Conservation (phyloP, 2,797 vertebrate genomes). For the Pangasius djambal region DNA sequence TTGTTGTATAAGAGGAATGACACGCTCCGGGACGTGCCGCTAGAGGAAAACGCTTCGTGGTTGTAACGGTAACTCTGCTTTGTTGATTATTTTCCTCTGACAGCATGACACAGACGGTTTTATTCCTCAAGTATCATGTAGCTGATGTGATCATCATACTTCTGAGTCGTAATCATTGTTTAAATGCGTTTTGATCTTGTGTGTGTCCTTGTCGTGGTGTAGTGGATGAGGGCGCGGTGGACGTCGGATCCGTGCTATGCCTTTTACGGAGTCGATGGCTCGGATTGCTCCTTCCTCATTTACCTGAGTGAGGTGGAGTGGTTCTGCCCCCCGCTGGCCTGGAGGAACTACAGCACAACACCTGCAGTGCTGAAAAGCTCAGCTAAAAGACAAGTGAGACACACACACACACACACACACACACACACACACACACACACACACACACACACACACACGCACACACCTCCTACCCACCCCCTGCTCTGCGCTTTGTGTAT, state of each 20-base stretch:
- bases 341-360: constrained; percentile 84
- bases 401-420: constrained; percentile 27
- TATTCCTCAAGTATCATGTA: neutral
- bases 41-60: no score
- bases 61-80: neutral
- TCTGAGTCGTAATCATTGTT: neutral
- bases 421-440: constrained; percentile 34
- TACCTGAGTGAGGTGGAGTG: constrained; percentile 98
- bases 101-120: neutral
- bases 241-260: constrained; percentile 96
- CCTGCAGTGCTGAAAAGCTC: constrained; percentile 67
- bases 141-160: neutral
- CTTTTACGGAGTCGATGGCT: constrained; percentile 96
- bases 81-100: neutral
- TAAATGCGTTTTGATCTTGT: neutral
- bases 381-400: constrained; percentile 81
- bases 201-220: no score
- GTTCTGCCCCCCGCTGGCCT: constrained; percentile 92
- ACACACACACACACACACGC: constrained; percentile 17
- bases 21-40: no score
- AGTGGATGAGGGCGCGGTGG: constrained; percentile 98
- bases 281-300: constrained; percentile 94
- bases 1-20: neutral
- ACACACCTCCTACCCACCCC: neutral
- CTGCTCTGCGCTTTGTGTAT: neutral